Evolutionary conservation across 1,140 invertebrate species (phyloP).

Genomic region (Diachasma alloeum): DNA sequence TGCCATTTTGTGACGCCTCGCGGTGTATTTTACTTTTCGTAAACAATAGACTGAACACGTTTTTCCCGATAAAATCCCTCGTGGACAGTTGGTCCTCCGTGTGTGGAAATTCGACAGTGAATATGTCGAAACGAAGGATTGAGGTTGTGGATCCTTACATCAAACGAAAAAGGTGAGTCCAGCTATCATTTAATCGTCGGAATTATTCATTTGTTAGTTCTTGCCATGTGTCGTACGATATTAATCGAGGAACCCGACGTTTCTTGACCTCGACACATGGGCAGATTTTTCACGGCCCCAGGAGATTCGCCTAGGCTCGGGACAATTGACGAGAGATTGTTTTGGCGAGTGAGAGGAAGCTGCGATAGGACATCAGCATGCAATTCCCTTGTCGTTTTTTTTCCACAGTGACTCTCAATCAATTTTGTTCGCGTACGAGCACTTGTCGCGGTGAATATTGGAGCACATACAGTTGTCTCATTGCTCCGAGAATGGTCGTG

Average conservation of each 20-base stretch:
- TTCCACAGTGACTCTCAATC: background rate
- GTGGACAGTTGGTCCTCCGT: background rate
- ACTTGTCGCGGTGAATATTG: background rate
- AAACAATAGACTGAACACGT: slow-evolving; percentile 36
- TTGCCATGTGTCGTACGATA: no score
- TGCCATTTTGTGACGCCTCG: slow-evolving; percentile 64
- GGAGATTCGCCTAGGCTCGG: no score
- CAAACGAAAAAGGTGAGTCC: slow-evolving; percentile 76
- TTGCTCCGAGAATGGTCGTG: background rate
- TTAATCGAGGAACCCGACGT: background rate
- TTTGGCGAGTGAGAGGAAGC: no score
- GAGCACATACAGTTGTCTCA: background rate
- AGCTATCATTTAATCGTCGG: background rate
- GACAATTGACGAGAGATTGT: no score
- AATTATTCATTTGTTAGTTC: slow-evolving; percentile 11
- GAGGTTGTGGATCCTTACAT: slow-evolving; percentile 84
- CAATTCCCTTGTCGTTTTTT: background rate
- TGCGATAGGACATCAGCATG: background rate
- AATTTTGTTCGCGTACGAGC: background rate
- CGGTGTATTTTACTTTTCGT: slow-evolving; percentile 32
- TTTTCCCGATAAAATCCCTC: background rate
- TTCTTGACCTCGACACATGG: background rate
- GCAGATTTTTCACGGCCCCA: no score
- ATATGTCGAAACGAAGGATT: slow-evolving; percentile 84
- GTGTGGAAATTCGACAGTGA: slow-evolving; percentile 11